Evolutionary conservation across 2,888 invertebrate genomes (phyloP), one percentile per base, ranked within the genome.

Genomic region (Lingula anatina): DNA sequence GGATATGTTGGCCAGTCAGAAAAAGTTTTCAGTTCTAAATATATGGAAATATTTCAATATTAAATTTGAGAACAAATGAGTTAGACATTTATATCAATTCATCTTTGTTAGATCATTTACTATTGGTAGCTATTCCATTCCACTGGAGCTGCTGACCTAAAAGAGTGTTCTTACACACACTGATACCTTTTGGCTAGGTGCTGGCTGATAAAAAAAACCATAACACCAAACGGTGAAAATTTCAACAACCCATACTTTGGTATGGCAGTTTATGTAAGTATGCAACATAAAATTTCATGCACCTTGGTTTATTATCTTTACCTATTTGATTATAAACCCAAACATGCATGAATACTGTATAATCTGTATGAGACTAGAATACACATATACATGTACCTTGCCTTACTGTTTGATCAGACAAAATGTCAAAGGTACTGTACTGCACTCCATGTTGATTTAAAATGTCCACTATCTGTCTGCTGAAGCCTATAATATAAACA

Each of bases 401-500:
- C 51, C 78, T 60, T 23, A 80, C 77, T 46, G 71, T 73, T 23
- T 80, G 76, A 63, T 82, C 81, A 27, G 65, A 55, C 9, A 81
- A 68, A 56, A 81, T 81, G 59, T 81, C 77, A 61, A 81, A 81
- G 1, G 70, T 69, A 21, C 73, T 70, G 60, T 68, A 84, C 45
- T 79, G 75, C 5, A 71, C 51, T n/a, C 62, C 59, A 45, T 82
- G 80, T 41, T 83, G 84, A 70, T 89, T 87, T 36, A 97, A 79
- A 56, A 97, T 84, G 57, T 85, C 84, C 60, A 92, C 83, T 18
- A 91, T 84, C 61, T 88, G 87, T 25, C 65, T 85, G 83, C 80
- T 81, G 59, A 82, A 82, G 23, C 81, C 81, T 69, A 54, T 12
- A 62, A 51, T 12, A 43, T 12, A 36, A 24, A 31, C 4, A 7